Base-by-base conservation (phyloP, 2,797 vertebrate genomes). In the Margarornis squamiger region DNA sequence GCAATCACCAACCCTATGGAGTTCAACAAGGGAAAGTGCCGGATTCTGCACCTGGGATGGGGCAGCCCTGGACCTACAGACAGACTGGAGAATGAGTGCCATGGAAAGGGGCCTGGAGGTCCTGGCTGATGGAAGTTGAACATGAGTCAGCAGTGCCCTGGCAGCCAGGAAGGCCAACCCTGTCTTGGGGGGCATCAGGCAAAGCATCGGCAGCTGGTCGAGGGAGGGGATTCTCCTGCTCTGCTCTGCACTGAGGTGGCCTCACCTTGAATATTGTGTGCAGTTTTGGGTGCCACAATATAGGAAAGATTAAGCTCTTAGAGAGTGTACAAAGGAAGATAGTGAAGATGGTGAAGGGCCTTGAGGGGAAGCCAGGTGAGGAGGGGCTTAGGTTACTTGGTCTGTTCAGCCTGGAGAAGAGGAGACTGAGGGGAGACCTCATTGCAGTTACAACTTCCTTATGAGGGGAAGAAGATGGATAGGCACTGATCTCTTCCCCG, bases 171-270 rank as follows among this genome's bases (percentile, higher is more conserved):
- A 20, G 14, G 39, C 39, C 61, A 62, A 43, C 14, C 2, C 0
- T 16, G 39, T 32, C 39, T 39, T 22, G 61, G 29, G 14, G 10
- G 6, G 20, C 39, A 63, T 63, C 20, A 63, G 38, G 38, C 5
- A 62, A 15, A 43, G 39, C 39, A 62, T 43, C 9, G 1, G 14
- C 39, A 63, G 20, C 29, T 0, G 0, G 7, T 32, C 3, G 1
- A 32, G 38, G 39, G 29, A 43, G 39, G 39, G 39, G 29, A 14
- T 63, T 43, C 14, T 63, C 61, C 27, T 1, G 2, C 39, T 32
- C 14, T 62, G 20, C 39, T 43, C 39, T 62, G 29, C 39, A 32
- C 39, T 62, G 61, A 20, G 10, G 39, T 1, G 1, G 29, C 29
- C 20, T 43, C 39, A 32, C 39, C 39, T 22, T 30, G 39, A 21